phyloP scores from a whole-genome alignment of 2,797 vertebrate genomes.

The Coendou prehensilis region DNA sequence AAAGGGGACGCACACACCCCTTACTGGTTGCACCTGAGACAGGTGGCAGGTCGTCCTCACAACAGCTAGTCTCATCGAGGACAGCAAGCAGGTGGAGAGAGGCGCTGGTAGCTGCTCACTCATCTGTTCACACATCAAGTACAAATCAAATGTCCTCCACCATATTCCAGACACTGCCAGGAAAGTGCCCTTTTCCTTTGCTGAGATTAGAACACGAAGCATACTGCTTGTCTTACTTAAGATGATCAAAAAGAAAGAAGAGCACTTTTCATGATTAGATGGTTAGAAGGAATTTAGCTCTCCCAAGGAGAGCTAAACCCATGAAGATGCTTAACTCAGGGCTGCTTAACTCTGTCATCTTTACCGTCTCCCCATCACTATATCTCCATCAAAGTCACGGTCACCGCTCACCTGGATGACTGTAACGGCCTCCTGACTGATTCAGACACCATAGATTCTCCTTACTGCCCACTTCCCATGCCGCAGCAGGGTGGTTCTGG shows the following conservation, averaged over 20 bases:
- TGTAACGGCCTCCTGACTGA: background rate
- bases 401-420: background rate
- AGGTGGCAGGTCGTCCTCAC: background rate
- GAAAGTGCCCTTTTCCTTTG: background rate
- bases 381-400: background rate
- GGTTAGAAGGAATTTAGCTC: background rate
- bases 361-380: background rate
- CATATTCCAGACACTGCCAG: background rate
- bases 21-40: background rate
- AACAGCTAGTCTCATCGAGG: background rate
- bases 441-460: background rate
- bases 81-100: background rate
- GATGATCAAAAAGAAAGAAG: conserved; percentile 50
- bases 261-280: background rate
- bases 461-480: background rate
- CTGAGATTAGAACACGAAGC: conserved; percentile 30
- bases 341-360: background rate
- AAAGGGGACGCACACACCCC: background rate
- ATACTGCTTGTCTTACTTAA: background rate
- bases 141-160: background rate
- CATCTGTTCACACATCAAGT: background rate
- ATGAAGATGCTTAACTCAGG: background rate
- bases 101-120: background rate
- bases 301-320: background rate
- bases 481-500: no score